Evolutionary conservation across 2,113 vertebrate genomes (phyloP), one percentile per base, ranked within the genome.

Genomic region (Mixornis gularis): DNA sequence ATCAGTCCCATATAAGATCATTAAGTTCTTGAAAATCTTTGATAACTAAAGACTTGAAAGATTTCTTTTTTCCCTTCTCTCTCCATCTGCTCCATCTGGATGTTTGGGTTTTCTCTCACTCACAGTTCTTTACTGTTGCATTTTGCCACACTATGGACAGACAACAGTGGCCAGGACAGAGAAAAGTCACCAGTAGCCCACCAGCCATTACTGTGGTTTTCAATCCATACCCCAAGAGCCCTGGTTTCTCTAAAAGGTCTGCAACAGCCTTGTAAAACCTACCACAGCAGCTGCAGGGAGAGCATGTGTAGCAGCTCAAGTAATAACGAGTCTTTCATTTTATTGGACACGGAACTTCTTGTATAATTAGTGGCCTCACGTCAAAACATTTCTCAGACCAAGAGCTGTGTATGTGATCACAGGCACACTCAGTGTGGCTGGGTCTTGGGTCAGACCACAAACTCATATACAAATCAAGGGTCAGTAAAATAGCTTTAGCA

Each of bases 11-110:
- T 55, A 62, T 12, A 13, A 87, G 63, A 69, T 53, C 0, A 0
- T 43, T 29, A 72, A 53, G 32, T 46, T 91, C 43, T 90, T 85
- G 59, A 93, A 95, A 89, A 79, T 91, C 92, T 85, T 59, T 76
- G 66, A 82, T 53, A 78, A 87, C 43, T 85, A 49, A 36, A 43
- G 40, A 43, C 52, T 64, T 56, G 9, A 22, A 80, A 76, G 6
- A 8, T 4, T 19, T 32, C 86, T 74, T 32, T 41, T 79, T 82
- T 84, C 12, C 16, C 3, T 71, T 79, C n/a, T 82, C 25, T 65
- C 38, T 76, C 59, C 32, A 36, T 41, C 16, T 65, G 16, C 44
- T 65, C 32, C 40, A 46, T 36, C 3, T 32, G 12, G 15, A 74
- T 30, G 21, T 58, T 40, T 69, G 6, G 1, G 6, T 68, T 79